Evolutionary conservation across 2,113 vertebrate species (phyloP), one percentile per base, ranked within the genome.

Genomic region (Neodon shergylaensis): DNA sequence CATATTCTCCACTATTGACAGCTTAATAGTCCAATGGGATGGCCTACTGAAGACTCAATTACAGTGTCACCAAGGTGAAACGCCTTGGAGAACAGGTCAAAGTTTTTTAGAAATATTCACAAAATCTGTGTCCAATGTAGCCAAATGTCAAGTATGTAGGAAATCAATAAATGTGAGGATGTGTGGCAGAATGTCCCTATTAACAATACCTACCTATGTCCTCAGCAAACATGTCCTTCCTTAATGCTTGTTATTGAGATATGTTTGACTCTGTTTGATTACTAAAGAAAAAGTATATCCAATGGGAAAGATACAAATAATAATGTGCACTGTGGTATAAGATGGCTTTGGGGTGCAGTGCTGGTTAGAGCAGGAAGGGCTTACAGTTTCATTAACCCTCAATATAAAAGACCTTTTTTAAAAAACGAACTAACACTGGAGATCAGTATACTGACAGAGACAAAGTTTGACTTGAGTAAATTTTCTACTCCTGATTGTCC

Each of bases 11-110:
- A 19, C 26, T 42, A 11, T 36, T 0, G 10, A 17, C 26, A 85
- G 9, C 39, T 84, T 89, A 6, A 22, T 0, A 77, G 22, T n/a
- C 11, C 14, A 39, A 19, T 17, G 28, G 2, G 21, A 2, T 70
- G 19, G 24, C 26, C 26, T 42, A 77, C 68, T 36, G 4, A 42
- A 82, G 58, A 94, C 24, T 66, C 24, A 74, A 5, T 49, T 42
- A 24, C 42, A 83, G 61, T 63, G 58, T 3, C 16, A 44, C 9
- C 11, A 31, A 85, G 12, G 12, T 93, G 65, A 84, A 36, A 47
- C 28, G 13, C 0, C 4, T 82, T 77, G 39, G 0, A 4, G 31
- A 12, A 0, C 14, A n/a, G 17, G 58, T 6, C 8, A 47, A 68
- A 3, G 19, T 26, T 81, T 21, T n/a, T 11, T 24, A 49, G 9